A percentile compares a stretch with the other conserved stretches of the same genome.
Conservation (phyloP, 1,140 invertebrate species). For the Marisa cornuarietis region DNA sequence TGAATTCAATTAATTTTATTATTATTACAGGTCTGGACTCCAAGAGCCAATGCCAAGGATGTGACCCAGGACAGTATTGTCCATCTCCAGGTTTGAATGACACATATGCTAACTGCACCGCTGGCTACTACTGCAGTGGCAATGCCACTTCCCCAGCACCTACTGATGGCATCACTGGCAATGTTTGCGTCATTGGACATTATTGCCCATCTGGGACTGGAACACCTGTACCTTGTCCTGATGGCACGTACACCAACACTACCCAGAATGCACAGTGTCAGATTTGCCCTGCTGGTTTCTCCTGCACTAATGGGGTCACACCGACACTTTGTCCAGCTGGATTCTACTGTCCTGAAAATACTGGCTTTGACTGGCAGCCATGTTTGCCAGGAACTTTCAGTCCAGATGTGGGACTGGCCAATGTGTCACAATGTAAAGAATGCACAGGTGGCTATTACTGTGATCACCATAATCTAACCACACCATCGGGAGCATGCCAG, state of each 20-base stretch:
- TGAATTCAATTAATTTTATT: neutral
- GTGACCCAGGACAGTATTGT: constrained; percentile 55
- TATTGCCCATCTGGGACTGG: constrained; percentile 54
- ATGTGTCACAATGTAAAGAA: constrained; percentile 53
- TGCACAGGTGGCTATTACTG: constrained; percentile 60
- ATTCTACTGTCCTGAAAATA: constrained; percentile 57
- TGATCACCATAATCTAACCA: constrained; percentile 46
- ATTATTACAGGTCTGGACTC: constrained; percentile 42
- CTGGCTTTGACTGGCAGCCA: constrained; percentile 53
- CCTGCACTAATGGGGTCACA: constrained; percentile 51
- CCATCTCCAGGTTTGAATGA: constrained; percentile 41
- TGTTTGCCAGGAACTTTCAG: constrained; percentile 61
- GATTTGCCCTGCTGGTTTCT: constrained; percentile 53
- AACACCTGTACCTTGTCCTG: constrained; percentile 44
- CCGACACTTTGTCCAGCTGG: constrained; percentile 52
- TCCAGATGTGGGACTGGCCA: constrained; percentile 45
- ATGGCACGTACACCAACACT: constrained; percentile 53
- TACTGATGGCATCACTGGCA: constrained; percentile 50
- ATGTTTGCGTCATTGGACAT: constrained; percentile 51
- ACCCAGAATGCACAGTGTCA: constrained; percentile 40
- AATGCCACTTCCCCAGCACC: constrained; percentile 49
- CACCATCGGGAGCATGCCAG: constrained; percentile 48
- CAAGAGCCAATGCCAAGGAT: constrained; percentile 43
- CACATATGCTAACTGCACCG: constrained; percentile 56
- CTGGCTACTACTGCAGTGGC: constrained; percentile 54